Evolutionary conservation across 2,797 vertebrate species (phyloP), one percentile per base, ranked within the genome.

Genomic region (Sebastes cheni): DNA sequence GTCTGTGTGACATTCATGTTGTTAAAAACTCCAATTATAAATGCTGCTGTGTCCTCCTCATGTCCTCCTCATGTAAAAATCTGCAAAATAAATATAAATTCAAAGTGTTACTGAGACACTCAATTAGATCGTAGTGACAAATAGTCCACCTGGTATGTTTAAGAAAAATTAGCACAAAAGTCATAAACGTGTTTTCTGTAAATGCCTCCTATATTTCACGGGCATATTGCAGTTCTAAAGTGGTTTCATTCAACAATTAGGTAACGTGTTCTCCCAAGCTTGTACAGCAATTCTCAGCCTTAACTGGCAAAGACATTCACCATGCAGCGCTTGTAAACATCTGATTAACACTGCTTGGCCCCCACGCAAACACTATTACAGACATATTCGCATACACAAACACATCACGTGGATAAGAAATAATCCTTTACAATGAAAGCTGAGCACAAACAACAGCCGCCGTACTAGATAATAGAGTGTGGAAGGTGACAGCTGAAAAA

Each of bases 271-370:
- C 76, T 83, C 61, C 59, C 12, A 65, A 65, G 77, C 61, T 64
- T 72, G 60, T 46, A 62, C 30, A 64, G 78, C 50, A 68, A 23
- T 80, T 73, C 29, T 79, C 72, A 80, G 32, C 67, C 55, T 75
- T 78, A 79, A 81, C 74, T 59, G 16, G 54, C 60, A 65, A 74
- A 67, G 36, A 66, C 73, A 84, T 85, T 85, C 76, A 77, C 84
- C 67, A 80, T 82, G 81, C 81, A 76, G 71, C 36, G 54, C 86
- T 81, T 86, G 81, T 86, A 84, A 91, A 91, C 75, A 91, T 84
- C 77, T 88, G 79, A 92, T 91, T 91, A 91, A 86, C 83, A 91
- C 77, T 83, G 77, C 72, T 68, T 81, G 77, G 23, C 72, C 79
- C 73, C 29, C 46, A 75, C 74, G 82, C 69, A 81, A 82, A 86